Percentiles rank a stretch among this genome's conserved stretches.
Evolutionary conservation across 2,113 vertebrate species (phyloP).

Genomic region (Fulmarus glacialis): DNA sequence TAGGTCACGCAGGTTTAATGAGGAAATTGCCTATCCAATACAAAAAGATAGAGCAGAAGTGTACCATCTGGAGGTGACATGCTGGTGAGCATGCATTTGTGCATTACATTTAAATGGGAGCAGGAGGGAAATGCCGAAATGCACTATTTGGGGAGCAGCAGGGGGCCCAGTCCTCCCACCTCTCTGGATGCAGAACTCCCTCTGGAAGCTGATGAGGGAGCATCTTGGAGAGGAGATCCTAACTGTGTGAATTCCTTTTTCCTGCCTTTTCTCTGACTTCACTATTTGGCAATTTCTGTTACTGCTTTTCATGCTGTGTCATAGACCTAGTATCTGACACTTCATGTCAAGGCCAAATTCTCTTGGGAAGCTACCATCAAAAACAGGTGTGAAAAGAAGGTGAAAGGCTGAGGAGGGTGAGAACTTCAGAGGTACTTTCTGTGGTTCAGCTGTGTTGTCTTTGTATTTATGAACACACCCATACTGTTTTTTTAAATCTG

Average conservation of each 20-base stretch:
- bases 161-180: not conserved
- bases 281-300: not conserved
- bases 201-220: not conserved
- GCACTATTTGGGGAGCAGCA: not conserved
- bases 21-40: not conserved
- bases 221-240: not conserved
- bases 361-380: not conserved
- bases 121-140: not conserved
- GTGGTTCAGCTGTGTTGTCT: not conserved
- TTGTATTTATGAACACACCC: not conserved
- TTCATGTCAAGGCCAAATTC: not conserved
- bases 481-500: not conserved
- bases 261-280: not conserved
- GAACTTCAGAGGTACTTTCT: not conserved
- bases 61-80: not conserved
- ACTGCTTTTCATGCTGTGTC: not conserved
- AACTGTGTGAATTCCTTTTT: not conserved
- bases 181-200: not conserved
- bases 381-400: not conserved
- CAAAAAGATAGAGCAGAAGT: not conserved
- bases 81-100: not conserved
- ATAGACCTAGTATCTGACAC: not conserved
- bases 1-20: not conserved
- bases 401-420: not conserved
- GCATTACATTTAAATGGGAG: not conserved